Evolutionary conservation across 2,797 vertebrate species (phyloP).

Genomic region (Garrulus glandarius): DNA sequence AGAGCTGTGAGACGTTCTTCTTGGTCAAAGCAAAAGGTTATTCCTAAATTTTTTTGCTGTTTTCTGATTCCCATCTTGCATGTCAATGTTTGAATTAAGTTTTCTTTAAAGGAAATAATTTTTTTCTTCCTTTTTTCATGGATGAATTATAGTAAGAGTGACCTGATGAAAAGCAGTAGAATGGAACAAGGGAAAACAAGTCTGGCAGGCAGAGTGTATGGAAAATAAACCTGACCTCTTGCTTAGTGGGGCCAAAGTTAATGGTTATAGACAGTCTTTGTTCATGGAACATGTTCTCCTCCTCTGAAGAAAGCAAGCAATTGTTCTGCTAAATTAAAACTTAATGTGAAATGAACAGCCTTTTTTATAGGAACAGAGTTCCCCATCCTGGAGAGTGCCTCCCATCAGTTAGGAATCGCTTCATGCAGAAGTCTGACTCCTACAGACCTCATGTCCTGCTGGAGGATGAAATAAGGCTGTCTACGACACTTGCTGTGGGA

Average conservation of each 20-base stretch:
- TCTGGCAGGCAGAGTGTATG: background rate
- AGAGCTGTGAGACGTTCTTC: background rate
- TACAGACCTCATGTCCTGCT: fast-evolving
- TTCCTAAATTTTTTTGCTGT: background rate
- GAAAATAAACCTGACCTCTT: constrained; percentile 55
- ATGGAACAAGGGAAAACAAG: constrained; percentile 20
- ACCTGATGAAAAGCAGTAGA: constrained; percentile 40
- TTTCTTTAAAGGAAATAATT: background rate
- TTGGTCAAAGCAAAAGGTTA: background rate
- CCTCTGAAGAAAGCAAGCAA: constrained; percentile 20
- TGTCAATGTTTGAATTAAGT: constrained; percentile 37
- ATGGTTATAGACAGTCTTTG: constrained; percentile 54
- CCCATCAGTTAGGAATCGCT: background rate
- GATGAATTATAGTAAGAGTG: constrained; percentile 5
- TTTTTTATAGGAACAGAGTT: background rate
- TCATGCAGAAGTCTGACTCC: background rate
- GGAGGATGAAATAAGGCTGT: background rate
- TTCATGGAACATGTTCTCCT: constrained; percentile 6
- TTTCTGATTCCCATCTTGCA: background rate
- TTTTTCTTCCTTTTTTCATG: background rate
- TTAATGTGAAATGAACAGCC: background rate
- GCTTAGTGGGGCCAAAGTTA: constrained; percentile 33
- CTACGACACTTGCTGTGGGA: background rate
- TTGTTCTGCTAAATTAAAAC: constrained; percentile 51
- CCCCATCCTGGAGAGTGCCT: background rate